phyloP scores from a whole-genome alignment of 2,113 vertebrate genomes.

The Probosciger aterrimus region DNA sequence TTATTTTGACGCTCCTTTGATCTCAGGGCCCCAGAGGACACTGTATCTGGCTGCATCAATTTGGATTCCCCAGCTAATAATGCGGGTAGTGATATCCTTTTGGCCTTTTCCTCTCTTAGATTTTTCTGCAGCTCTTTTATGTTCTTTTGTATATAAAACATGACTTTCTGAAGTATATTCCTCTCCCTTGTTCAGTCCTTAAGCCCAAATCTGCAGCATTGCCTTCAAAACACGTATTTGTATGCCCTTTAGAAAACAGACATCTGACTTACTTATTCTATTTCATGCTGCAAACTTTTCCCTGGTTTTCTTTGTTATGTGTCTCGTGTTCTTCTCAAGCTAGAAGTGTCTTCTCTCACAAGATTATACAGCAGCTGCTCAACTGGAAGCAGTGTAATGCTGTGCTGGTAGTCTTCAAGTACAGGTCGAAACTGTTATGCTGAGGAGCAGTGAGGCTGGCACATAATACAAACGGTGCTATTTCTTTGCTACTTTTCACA shows the following conservation, averaged over 20 bases:
- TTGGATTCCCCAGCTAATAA: not conserved
- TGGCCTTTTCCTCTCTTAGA: not conserved
- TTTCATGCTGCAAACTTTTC: not conserved
- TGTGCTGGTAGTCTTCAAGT: not conserved
- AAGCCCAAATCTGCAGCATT: not conserved
- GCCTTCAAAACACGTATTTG: not conserved
- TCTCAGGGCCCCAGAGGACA: not conserved
- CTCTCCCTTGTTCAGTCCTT: not conserved
- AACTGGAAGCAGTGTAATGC: not conserved
- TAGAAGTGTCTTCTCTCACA: not conserved
- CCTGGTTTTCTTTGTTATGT: not conserved
- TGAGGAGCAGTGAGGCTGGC: not conserved
- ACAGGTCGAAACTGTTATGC: fast-evolving
- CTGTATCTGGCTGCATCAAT: not conserved
- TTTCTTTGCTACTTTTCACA: not conserved
- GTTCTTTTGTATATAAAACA: not conserved
- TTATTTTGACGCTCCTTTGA: not conserved
- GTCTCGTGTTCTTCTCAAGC: not conserved
- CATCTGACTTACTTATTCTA: not conserved
- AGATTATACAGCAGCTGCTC: not conserved
- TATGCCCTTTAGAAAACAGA: not conserved
- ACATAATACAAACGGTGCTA: fast-evolving
- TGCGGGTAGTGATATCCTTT: not conserved
- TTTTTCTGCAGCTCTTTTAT: not conserved
- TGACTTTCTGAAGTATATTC: not conserved